These are phyloP conservation scores for Hermetia illucens DNA, from an alignment of 1,140 invertebrate species.

Conservation along the genomic window DNA sequence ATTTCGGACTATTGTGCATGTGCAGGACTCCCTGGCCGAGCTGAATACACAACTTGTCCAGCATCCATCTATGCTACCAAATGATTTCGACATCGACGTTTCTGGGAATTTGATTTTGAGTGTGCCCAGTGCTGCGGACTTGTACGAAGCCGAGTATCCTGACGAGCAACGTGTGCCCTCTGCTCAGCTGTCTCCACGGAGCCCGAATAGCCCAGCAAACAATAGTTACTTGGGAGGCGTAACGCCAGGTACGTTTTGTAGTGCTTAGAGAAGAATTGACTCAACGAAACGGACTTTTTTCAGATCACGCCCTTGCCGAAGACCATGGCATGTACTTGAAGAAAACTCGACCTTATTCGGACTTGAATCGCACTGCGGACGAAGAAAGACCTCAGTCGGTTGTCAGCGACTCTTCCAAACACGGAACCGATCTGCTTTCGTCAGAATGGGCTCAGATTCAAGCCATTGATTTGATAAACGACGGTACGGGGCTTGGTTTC, in stretches of 20 bases:
- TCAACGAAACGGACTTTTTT: too few relatives aligned
- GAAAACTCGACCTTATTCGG: constrained; percentile 2
- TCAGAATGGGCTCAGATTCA: constrained; percentile 95
- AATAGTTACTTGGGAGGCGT: constrained; percentile 2
- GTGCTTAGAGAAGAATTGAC: too few relatives aligned
- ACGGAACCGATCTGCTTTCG: constrained; percentile 54
- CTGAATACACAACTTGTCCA: constrained; percentile 65
- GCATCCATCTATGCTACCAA: constrained; percentile 81
- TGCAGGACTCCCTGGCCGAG: constrained; percentile 74
- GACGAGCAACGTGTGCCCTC: constrained; percentile 46
- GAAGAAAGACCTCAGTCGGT: constrained; percentile 45
- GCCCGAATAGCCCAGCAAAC: constrained; percentile 27
- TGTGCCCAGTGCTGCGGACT: constrained; percentile 33
- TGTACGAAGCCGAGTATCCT: constrained; percentile 30
- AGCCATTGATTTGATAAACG: constrained; percentile 87
- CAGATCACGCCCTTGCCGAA: neutral
- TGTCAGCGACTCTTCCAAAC: constrained; percentile 57
- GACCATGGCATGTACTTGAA: constrained; percentile 2
- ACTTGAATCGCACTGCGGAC: constrained; percentile 16
- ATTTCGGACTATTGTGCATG: constrained; percentile 78
- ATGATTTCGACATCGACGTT: constrained; percentile 72
- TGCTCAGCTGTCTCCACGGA: constrained; percentile 38
- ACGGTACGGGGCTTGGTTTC: constrained; percentile 91
- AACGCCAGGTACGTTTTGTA: neutral
- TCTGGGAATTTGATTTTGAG: constrained; percentile 46